phyloP scores from a whole-genome alignment of 2,888 invertebrate genomes.

The Trisateles emortualis region DNA sequence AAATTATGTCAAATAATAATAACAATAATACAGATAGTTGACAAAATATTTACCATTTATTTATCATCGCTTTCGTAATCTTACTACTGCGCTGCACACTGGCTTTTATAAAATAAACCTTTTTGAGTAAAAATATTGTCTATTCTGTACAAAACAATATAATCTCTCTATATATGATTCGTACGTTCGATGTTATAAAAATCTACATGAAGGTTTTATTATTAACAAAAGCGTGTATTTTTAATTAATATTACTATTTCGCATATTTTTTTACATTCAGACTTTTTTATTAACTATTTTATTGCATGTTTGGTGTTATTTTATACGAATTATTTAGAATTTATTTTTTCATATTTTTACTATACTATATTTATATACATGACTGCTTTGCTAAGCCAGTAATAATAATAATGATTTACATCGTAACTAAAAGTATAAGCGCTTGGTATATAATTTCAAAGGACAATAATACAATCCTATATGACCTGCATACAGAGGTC shows the following conservation, averaged over 20 bases:
- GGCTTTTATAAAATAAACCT: too few species aligned
- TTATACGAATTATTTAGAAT: slow-evolving; percentile 11
- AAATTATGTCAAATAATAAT: too few species aligned
- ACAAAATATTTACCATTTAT: too few species aligned
- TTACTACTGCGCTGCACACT: too few species aligned
- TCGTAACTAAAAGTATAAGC: slow-evolving; percentile 36
- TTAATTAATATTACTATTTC: neutral
- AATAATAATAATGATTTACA: slow-evolving; percentile 31
- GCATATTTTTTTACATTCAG: slow-evolving; percentile 21
- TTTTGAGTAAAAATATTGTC: too few species aligned
- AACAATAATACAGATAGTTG: too few species aligned
- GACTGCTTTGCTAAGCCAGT: slow-evolving; percentile 39
- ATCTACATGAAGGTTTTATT: slow-evolving; percentile 7
- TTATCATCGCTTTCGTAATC: too few species aligned
- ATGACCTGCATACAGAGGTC: slow-evolving; percentile 36
- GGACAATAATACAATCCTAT: slow-evolving; percentile 38
- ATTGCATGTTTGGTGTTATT: slow-evolving; percentile 16
- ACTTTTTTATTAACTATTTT: slow-evolving; percentile 13
- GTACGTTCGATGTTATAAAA: slow-evolving; percentile 3
- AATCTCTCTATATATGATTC: neutral
- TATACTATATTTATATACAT: slow-evolving; percentile 38
- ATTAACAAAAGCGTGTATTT: slow-evolving; percentile 12
- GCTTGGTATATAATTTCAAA: slow-evolving; percentile 42
- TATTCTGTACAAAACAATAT: neutral
- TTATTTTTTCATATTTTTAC: slow-evolving; percentile 8